Percentiles rank a stretch among this genome's conserved stretches.
Evolutionary conservation across 2,113 vertebrate genomes (phyloP).

Genomic region (Haplochromis burtoni): DNA sequence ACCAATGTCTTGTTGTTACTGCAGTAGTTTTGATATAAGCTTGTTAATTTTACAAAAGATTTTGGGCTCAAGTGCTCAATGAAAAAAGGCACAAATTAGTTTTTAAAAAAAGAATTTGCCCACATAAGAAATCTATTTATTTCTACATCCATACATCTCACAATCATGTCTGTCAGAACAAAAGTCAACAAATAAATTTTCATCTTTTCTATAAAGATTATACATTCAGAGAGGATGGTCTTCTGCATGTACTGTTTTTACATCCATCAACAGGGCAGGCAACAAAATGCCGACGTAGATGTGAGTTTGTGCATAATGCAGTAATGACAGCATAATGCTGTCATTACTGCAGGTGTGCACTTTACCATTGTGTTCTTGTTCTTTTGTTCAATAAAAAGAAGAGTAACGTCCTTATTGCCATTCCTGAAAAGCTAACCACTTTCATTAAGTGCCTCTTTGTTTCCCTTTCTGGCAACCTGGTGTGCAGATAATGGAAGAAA

Average conservation of each 20-base stretch:
- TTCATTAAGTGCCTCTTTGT: not conserved
- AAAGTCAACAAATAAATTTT: not conserved
- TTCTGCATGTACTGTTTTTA: not conserved
- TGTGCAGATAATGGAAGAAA: not conserved
- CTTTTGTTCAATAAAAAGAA: not conserved
- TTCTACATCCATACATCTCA: not conserved
- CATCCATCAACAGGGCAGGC: not conserved
- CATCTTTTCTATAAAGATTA: not conserved
- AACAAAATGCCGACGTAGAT: not conserved
- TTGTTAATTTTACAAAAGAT: not conserved
- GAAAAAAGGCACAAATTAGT: not conserved
- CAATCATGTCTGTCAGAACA: not conserved
- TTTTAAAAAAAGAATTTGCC: not conserved
- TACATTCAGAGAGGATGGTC: not conserved
- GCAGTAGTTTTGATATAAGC: not conserved
- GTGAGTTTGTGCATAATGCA: not conserved
- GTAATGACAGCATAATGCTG: not conserved
- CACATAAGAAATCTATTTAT: not conserved
- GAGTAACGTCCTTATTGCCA: not conserved
- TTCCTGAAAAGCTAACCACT: not conserved
- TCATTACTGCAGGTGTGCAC: not conserved
- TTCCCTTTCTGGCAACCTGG: not conserved
- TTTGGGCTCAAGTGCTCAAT: not conserved
- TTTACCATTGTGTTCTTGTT: not conserved
- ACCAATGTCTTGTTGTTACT: not conserved